Conservation (phyloP, 2,888 invertebrate genomes). For the Bellardia bayeri region DNA sequence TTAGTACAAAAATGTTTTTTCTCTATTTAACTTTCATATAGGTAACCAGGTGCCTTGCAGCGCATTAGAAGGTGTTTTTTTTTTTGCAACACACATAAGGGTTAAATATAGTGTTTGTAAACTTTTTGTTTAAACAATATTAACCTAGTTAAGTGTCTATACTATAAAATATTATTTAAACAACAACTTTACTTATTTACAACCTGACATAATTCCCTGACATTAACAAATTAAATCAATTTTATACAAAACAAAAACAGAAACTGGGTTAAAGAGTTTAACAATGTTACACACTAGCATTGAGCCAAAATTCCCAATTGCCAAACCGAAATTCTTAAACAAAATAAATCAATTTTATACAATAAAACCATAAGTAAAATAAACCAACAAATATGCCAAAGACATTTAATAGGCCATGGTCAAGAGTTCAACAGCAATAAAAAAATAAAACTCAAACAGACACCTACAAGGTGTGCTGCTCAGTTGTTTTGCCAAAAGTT, state of each 20-base stretch:
- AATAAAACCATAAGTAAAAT: background rate
- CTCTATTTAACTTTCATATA: no score
- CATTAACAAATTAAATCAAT: constrained; percentile 5
- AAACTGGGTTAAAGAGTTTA: constrained; percentile 14
- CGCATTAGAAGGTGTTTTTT: no score
- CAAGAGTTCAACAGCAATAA: constrained; percentile 55
- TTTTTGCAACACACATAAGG: no score
- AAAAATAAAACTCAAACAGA: background rate
- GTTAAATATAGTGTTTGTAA: no score
- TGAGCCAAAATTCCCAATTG: constrained; percentile 4
- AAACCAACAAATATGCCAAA: constrained; percentile 32
- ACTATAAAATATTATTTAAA: background rate
- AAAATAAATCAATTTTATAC: background rate
- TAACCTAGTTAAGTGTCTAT: background rate
- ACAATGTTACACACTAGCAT: constrained; percentile 14
- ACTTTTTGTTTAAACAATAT: no score
- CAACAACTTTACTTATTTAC: constrained; percentile 1
- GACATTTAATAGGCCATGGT: constrained; percentile 71
- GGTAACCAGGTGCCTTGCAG: no score
- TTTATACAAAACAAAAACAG: background rate
- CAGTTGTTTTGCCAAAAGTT: background rate
- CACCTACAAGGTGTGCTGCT: background rate
- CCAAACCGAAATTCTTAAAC: background rate
- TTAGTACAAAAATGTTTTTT: no score
- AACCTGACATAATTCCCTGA: background rate